Evolutionary conservation across 2,113 vertebrate species (phyloP).

Genomic region (Lichenostomus cassidix): DNA sequence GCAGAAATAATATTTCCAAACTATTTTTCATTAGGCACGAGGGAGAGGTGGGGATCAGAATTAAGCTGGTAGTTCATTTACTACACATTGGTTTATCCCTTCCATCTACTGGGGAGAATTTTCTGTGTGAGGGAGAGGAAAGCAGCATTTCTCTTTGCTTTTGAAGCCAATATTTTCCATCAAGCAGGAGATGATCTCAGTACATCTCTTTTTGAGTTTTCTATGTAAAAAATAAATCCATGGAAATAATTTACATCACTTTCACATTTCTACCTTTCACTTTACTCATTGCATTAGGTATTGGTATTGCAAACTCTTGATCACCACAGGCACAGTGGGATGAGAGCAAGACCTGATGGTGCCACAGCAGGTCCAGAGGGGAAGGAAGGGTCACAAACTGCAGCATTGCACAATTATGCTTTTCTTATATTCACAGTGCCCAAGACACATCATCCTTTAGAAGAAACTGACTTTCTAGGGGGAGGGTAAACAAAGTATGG

Average conservation of each 20-base stretch:
- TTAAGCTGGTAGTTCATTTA: background rate
- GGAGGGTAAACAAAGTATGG: background rate
- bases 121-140: background rate
- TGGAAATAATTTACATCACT: background rate
- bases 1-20: background rate
- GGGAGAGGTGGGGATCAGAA: background rate
- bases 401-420: background rate
- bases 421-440: background rate
- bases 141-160: background rate
- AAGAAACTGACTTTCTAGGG: background rate
- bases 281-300: background rate
- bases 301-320: background rate
- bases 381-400: background rate
- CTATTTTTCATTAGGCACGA: background rate
- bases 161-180: background rate
- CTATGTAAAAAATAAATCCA: background rate
- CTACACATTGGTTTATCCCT: background rate
- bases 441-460: background rate
- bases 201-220: background rate
- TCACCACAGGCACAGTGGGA: background rate
- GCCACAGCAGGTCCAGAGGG: background rate
- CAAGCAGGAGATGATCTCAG: background rate
- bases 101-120: background rate
- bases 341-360: rapidly evolving
- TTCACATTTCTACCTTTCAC: background rate